A percentile compares a stretch with the other conserved stretches of the same genome.
Evolutionary conservation across 2,797 vertebrate species (phyloP).

Genomic region (Molothrus aeneus): DNA sequence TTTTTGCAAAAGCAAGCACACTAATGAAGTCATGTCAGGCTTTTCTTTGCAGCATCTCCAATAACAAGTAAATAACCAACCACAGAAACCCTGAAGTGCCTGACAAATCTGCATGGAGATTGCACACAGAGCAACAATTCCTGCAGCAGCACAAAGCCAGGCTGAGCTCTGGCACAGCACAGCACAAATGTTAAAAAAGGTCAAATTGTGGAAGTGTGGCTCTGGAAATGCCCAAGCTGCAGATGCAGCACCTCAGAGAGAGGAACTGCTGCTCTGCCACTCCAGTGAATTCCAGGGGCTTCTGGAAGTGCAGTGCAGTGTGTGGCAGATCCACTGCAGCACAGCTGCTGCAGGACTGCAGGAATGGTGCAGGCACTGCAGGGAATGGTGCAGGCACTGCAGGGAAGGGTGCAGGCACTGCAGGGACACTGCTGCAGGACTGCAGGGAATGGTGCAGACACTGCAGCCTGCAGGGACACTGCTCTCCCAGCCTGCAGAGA

Average conservation of each 20-base stretch:
- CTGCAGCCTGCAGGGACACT: too few relatives aligned
- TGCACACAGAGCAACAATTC: background rate
- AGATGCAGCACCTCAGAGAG: rapidly evolving
- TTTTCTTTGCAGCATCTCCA: background rate
- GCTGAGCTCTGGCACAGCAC: background rate
- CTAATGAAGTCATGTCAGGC: background rate
- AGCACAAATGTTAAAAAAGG: background rate
- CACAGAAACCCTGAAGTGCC: background rate
- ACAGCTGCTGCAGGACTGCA: background rate
- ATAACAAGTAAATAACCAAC: background rate
- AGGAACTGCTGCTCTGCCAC: background rate
- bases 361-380: background rate
- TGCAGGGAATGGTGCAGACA: too few relatives aligned
- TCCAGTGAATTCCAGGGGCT: background rate
- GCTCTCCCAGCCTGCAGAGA: too few relatives aligned
- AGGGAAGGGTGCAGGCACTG: too few relatives aligned
- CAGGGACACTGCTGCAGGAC: too few relatives aligned
- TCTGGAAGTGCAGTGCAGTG: background rate
- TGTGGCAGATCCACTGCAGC: background rate
- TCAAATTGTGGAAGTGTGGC: rapidly evolving
- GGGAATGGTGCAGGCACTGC: too few relatives aligned
- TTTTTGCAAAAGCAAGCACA: background rate
- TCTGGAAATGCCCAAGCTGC: background rate
- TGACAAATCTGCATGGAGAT: background rate
- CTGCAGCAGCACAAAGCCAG: background rate